phyloP scores from a whole-genome alignment of 2,888 invertebrate species.

The Gasteruption jaculator region DNA sequence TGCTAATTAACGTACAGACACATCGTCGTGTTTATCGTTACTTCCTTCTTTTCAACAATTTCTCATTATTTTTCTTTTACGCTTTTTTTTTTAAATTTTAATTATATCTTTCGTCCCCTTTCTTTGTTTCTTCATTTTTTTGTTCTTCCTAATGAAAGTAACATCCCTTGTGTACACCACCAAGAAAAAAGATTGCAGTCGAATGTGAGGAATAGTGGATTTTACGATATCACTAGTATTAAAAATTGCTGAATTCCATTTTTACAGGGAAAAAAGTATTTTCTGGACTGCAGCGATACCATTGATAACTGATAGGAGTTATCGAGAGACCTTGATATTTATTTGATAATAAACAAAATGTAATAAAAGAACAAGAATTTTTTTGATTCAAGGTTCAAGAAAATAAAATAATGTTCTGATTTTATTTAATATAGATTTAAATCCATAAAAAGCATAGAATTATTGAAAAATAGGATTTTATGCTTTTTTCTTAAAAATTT shows the following conservation, averaged over 20 bases:
- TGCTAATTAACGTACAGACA: constrained; percentile 34
- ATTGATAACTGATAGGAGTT: no score
- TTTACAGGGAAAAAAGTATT: no score
- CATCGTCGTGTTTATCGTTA: constrained; percentile 28
- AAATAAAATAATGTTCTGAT: no score
- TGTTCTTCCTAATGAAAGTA: constrained; percentile 13
- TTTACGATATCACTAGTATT: background rate
- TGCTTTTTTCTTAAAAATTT: no score
- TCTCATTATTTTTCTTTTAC: constrained; percentile 19
- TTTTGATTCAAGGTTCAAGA: no score
- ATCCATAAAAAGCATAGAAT: no score
- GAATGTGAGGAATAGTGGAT: constrained; percentile 6
- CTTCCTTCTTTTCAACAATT: constrained; percentile 24
- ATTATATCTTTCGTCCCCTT: constrained; percentile 1
- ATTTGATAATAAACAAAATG: no score
- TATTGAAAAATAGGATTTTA: no score
- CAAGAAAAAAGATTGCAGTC: constrained; percentile 31
- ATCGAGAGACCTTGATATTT: no score
- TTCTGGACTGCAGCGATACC: no score
- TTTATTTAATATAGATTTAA: no score
- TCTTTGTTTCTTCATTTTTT: constrained; percentile 5
- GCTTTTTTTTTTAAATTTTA: constrained; percentile 14
- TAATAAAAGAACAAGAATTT: no score
- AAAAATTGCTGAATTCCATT: constrained; percentile 12
- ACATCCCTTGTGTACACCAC: constrained; percentile 23